These are phyloP conservation scores for Percina caprodes DNA, from an alignment of 2,113 vertebrate genomes.

Conservation along the genomic window DNA sequence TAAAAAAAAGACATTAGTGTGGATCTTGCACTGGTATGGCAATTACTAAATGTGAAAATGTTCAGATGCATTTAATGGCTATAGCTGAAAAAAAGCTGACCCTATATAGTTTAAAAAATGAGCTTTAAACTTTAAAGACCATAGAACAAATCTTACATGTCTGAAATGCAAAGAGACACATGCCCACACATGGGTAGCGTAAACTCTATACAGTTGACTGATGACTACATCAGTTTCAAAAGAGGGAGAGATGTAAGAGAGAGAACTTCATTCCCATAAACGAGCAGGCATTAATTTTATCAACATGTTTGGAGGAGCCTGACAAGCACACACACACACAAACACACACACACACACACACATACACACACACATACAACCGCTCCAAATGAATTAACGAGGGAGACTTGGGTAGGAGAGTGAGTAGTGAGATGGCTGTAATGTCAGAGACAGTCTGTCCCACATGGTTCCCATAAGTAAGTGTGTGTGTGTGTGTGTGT, in stretches of 20 bases:
- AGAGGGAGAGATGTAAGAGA: constrained; percentile 31
- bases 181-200: constrained; percentile 55
- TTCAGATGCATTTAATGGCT: neutral
- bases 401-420: constrained; percentile 61
- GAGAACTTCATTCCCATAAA: constrained; percentile 64
- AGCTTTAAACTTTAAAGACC: neutral
- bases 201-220: constrained; percentile 57
- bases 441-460: constrained; percentile 87
- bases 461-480: constrained; percentile 92
- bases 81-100: neutral
- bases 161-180: constrained; percentile 58
- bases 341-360: constrained; percentile 27
- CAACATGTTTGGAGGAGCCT: constrained; percentile 63
- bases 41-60: neutral
- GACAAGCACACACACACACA: neutral
- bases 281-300: constrained; percentile 62
- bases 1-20: no score
- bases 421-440: constrained; percentile 74
- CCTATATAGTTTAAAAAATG: neutral
- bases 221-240: constrained; percentile 72
- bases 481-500: constrained; percentile 39
- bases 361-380: constrained; percentile 29
- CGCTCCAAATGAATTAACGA: constrained; percentile 74
- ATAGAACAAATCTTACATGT: neutral
- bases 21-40: no score